Base-by-base conservation (phyloP, 2,888 invertebrate species). In the Synanthedon tipuliformis region DNA sequence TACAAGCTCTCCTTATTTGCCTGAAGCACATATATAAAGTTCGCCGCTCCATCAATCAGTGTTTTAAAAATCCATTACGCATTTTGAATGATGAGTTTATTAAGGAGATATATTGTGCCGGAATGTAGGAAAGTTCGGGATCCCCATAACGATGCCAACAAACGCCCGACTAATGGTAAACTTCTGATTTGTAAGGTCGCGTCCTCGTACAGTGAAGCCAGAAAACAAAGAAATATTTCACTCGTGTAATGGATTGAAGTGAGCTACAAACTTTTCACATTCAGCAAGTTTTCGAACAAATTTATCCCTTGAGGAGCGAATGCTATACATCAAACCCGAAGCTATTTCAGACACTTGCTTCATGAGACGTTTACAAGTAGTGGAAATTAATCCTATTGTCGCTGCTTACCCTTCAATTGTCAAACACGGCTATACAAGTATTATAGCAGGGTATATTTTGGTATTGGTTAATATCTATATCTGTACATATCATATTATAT, bases 181-280 rank as follows among this genome's bases (percentile, higher is more conserved):
- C 74, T 78, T 75, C 65, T 74, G 78, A 83, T 83, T 81, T 80
- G 80, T 78, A 57, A 57, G 59, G 79, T 77, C 69, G 64, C 62
- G 61, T 63, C 71, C 62, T 61, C 66, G 69, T 71, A 62, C 70
- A 68, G 69, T 68, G 69, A 68, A 80, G 76, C 69, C 78, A 75
- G 81, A 83, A 85, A 86, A 86, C 86, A 87, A 86, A 86, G 83
- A 85, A 85, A 86, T 85, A 87, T 87, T 84, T 87, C 81, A 86
- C 78, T 81, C 79, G 78, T 79, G 82, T 86, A 86, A 87, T 87
- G 84, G 86, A 87, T 86, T 85, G 87, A 84, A 87, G 85, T 84
- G 78, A 81, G 81, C 81, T 83, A 75, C 76, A 80, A 87, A 87
- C 78, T 86, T 87, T 87, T 82, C 83, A 79, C 86, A 86, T 86